Evolutionary conservation across 92 coral and sea anemone species (phyloP).

Genomic region (Umimayanthus kanabou): DNA sequence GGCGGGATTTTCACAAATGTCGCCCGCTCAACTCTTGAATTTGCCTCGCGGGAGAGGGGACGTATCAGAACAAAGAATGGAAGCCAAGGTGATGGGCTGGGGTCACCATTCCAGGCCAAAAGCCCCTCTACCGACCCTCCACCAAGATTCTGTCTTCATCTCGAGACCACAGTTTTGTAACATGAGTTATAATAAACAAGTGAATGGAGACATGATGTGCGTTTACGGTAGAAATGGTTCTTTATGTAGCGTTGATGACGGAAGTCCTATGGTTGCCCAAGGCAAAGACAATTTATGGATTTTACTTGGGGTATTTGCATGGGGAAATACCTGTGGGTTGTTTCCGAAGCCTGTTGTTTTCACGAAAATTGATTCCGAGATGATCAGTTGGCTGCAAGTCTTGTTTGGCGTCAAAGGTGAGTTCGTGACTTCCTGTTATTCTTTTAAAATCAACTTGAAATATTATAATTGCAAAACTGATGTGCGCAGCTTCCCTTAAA

Average conservation of each 20-base stretch:
- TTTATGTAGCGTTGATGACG: conserved; percentile 72
- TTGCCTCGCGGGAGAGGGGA: background rate
- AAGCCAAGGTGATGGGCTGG: conserved; percentile 70
- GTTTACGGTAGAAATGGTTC: conserved; percentile 51
- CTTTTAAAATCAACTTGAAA: background rate
- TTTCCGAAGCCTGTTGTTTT: conserved; percentile 60
- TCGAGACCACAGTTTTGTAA: conserved; percentile 48
- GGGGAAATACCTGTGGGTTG: conserved; percentile 71
- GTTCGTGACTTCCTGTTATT: conserved; percentile 34
- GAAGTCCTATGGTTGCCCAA: conserved; percentile 71
- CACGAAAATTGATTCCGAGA: conserved; percentile 49
- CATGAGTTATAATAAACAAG: conserved; percentile 40
- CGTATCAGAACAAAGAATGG: background rate
- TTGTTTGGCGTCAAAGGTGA: conserved; percentile 69
- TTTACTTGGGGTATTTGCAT: conserved; percentile 72
- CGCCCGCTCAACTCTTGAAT: conserved; percentile 29
- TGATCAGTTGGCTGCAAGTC: conserved; percentile 56
- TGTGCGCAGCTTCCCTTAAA: background rate
- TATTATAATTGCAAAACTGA: background rate
- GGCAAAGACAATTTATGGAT: conserved; percentile 45
- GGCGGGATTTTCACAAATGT: conserved; percentile 24
- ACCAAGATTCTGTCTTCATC: conserved; percentile 51
- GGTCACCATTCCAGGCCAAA: conserved; percentile 64
- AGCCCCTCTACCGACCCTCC: conserved; percentile 56
- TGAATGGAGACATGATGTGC: conserved; percentile 60